These are phyloP conservation scores for Emydocephalus ijimae DNA, from an alignment of 2,113 vertebrate genomes.

Conservation along the genomic window DNA sequence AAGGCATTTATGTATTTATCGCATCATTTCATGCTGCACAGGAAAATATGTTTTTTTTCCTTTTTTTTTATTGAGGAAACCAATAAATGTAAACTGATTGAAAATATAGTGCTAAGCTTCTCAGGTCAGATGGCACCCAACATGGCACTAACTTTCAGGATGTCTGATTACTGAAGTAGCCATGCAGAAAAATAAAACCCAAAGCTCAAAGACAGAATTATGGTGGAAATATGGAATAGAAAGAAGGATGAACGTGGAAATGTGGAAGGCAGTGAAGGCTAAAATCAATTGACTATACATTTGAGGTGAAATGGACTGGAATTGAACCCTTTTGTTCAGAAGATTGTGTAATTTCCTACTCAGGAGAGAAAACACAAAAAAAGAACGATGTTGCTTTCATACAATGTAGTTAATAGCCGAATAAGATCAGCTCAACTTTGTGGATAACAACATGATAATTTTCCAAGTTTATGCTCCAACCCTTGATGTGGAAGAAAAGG, in stretches of 20 bases:
- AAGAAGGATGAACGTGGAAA: background rate
- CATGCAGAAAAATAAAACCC: background rate
- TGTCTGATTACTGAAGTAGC: background rate
- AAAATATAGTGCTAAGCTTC: background rate
- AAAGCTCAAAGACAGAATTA: background rate
- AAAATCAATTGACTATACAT: background rate
- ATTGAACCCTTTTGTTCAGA: background rate
- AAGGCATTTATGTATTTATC: background rate
- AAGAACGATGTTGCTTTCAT: background rate
- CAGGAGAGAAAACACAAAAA: background rate
- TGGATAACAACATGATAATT: background rate
- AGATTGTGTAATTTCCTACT: background rate
- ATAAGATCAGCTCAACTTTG: background rate
- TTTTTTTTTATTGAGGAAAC: background rate
- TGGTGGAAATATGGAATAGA: background rate
- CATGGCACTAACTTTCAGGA: background rate
- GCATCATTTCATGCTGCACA: background rate
- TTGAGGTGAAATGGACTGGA: background rate
- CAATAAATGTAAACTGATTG: background rate
- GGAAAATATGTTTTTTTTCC: background rate
- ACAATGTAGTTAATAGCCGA: background rate
- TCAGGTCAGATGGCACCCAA: background rate
- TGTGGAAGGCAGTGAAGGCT: background rate
- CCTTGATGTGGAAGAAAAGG: background rate
- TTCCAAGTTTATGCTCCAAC: background rate